Evolutionary conservation across 1,140 invertebrate species (phyloP).

Genomic region (Sipha flava): DNA sequence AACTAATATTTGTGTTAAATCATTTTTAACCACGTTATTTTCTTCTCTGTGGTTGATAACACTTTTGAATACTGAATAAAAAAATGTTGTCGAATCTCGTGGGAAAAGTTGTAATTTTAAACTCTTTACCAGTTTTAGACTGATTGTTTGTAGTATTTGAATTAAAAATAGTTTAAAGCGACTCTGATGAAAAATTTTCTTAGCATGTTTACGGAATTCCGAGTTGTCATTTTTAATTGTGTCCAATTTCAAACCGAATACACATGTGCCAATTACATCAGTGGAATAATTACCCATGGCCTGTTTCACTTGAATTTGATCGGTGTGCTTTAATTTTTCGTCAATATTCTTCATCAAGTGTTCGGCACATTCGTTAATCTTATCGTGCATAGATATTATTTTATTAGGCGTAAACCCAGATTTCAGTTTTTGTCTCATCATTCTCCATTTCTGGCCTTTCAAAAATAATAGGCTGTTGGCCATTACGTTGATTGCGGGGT

Average conservation of each 20-base stretch:
- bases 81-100: too few species aligned
- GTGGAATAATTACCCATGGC: conserved; percentile 47
- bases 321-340: not conserved
- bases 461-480: conserved; percentile 49
- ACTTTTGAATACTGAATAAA: too few species aligned
- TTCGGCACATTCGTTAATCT: conserved; percentile 44
- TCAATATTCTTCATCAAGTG: not conserved
- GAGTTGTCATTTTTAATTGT: conserved; percentile 47
- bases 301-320: conserved; percentile 47
- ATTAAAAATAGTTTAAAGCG: too few species aligned
- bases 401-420: conserved; percentile 53
- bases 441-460: conserved; percentile 47
- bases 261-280: conserved; percentile 51
- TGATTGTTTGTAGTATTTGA: too few species aligned
- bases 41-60: too few species aligned
- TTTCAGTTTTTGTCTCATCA: conserved; percentile 47
- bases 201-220: conserved; percentile 41
- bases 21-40: too few species aligned
- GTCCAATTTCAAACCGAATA: conserved; percentile 52
- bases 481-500: conserved; percentile 44
- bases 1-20: too few species aligned
- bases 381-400: conserved; percentile 49
- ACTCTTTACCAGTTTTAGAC: too few species aligned
- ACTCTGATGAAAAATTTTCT: not conserved
- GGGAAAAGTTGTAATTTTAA: too few species aligned